phyloP scores from a whole-genome alignment of 2,113 vertebrate species.

The Gorsachius goisagi region DNA sequence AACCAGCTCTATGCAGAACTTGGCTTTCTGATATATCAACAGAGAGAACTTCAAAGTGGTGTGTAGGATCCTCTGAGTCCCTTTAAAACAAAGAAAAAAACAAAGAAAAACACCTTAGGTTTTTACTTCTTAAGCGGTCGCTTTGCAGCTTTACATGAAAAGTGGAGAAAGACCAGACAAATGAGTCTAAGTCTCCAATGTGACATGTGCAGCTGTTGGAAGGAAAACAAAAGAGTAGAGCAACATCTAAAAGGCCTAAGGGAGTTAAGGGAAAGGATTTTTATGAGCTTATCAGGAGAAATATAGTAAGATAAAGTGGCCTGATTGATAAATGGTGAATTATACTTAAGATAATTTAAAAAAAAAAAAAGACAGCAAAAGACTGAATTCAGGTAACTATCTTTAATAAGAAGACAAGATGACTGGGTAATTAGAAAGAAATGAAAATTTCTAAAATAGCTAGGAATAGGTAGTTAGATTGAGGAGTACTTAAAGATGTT shows the following conservation, averaged over 20 bases:
- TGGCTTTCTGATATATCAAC: not conserved
- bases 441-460: not conserved
- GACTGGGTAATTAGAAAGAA: not conserved
- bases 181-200: not conserved
- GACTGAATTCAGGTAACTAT: not conserved
- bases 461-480: not conserved
- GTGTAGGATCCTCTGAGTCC: fast-evolving
- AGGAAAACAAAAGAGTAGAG: not conserved
- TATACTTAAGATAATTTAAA: not conserved
- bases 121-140: not conserved
- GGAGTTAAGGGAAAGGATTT: not conserved
- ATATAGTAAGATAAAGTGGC: not conserved
- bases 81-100: not conserved
- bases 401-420: not conserved
- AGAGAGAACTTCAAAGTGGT: not conserved
- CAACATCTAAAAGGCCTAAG: not conserved
- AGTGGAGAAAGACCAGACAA: not conserved
- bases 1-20: not conserved
- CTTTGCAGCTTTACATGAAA: not conserved
- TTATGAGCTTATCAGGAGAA: not conserved
- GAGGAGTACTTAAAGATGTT: not conserved
- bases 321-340: not conserved
- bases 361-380: not conserved
- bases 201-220: not conserved
- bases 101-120: not conserved